Evolutionary conservation across 2,888 invertebrate genomes (phyloP), one percentile per base, ranked within the genome.

Genomic region (Tachina lurida): DNA sequence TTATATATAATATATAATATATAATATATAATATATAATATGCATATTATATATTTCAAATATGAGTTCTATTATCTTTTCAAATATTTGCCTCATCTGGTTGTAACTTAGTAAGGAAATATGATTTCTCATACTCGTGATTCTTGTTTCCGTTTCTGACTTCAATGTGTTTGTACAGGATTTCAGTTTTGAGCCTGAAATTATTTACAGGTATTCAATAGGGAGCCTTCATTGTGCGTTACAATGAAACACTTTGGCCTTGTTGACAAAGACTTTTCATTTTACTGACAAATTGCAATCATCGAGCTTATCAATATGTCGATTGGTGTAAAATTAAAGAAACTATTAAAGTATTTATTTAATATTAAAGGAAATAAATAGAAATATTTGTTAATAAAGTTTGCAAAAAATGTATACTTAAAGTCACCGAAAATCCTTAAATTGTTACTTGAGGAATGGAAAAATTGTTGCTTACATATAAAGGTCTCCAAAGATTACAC

Each of bases 221-320:
- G 80, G 84, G 76, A 80, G 47, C 65, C 45, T 56, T 80, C 63
- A 71, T 58, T 70, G 71, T 84, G 79, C 75, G 82, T 82, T 76
- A 62, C 47, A 19, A 13, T 65, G 62, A 81, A 84, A 63, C 43
- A 47, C 60, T 67, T 74, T 74, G 22, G 10, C 60, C 15, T 41
- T 68, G 83, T 73, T 83, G 86, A 86, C 83, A 86, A 76, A 54
- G 62, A 54, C 15, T 71, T 67, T 70, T 78, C 84, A 78, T 39
- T 60, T 62, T 56, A 45, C 22, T 87, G 84, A 84, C 88, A 83
- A 76, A 86, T 76, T 86, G 83, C 86, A 83, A 54, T 86, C 86
- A 80, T 80, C 83, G 73, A 52, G 0, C 47, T 15, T 47, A 49
- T 60, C 49, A 63, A 77, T 41, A 17, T 74, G 73, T 77, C 52